Conservation (phyloP, 2,888 invertebrate genomes). For the Drosophila formosana region DNA sequence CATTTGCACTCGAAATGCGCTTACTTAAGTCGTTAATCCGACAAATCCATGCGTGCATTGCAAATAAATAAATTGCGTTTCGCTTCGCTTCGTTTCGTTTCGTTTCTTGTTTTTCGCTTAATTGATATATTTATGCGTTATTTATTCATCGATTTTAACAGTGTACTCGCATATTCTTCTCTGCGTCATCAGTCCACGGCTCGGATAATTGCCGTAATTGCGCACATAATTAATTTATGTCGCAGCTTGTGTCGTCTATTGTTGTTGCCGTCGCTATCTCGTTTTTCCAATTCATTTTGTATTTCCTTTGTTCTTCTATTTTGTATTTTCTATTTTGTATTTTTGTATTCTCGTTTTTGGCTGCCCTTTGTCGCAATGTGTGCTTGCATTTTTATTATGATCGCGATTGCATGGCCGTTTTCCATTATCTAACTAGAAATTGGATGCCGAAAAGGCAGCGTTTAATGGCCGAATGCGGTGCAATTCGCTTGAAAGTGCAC, state of each 20-base stretch:
- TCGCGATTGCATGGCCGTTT: slow-evolving; percentile 28
- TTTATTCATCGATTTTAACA: slow-evolving; percentile 47
- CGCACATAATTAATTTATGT: slow-evolving; percentile 65
- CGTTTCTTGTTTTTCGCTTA: slow-evolving; percentile 35
- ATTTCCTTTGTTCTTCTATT: not conserved
- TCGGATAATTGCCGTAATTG: slow-evolving; percentile 69
- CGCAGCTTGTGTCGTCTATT: slow-evolving; percentile 27
- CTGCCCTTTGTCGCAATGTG: slow-evolving; percentile 17
- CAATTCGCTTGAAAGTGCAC: not conserved
- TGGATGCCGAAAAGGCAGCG: slow-evolving; percentile 12
- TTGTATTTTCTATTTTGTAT: not conserved
- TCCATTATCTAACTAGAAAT: slow-evolving; percentile 40
- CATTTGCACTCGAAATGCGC: slow-evolving; percentile 3
- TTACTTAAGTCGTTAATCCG: slow-evolving; percentile 38
- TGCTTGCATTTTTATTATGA: slow-evolving; percentile 35
- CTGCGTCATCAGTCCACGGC: slow-evolving; percentile 2
- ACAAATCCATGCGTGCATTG: slow-evolving; percentile 46
- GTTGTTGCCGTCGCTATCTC: not conserved
- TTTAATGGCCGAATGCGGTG: slow-evolving; percentile 12
- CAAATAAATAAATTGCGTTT: slow-evolving; percentile 55
- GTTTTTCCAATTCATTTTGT: slow-evolving; percentile 7
- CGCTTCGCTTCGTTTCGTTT: slow-evolving; percentile 35
- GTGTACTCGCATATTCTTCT: not conserved
- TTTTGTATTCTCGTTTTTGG: not conserved
- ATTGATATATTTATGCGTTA: slow-evolving; percentile 61